Conservation (phyloP, 2,113 vertebrate genomes). For the Erythrolamprus reginae region DNA sequence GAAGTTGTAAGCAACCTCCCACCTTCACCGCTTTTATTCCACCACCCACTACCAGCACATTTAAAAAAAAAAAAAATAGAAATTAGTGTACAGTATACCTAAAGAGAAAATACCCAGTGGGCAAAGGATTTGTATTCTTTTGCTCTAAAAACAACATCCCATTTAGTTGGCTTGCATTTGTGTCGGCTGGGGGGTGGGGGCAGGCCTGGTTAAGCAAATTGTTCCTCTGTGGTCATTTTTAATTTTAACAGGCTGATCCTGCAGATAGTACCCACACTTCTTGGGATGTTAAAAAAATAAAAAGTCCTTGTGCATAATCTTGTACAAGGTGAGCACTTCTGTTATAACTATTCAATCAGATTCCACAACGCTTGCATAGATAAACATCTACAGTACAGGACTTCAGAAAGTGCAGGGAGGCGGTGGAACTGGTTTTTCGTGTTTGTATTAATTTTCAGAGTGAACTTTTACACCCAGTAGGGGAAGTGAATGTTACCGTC, state of each 20-base stretch:
- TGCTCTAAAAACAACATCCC: background rate
- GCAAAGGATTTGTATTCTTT: background rate
- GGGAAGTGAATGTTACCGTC: background rate
- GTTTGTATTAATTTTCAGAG: background rate
- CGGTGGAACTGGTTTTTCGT: background rate
- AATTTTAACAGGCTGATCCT: background rate
- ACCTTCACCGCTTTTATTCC: background rate
- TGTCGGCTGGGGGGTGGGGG: background rate
- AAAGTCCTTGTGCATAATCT: background rate
- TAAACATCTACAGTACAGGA: constrained; percentile 14
- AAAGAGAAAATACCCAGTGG: background rate
- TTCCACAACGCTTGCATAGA: background rate
- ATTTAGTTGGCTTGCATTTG: background rate
- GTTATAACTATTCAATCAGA: background rate
- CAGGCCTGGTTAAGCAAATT: background rate
- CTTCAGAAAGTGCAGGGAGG: background rate
- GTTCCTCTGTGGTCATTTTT: background rate
- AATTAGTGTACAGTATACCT: too few relatives aligned
- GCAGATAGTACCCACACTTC: background rate
- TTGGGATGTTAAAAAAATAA: background rate
- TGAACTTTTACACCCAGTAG: background rate
- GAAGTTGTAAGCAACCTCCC: background rate
- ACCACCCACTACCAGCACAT: background rate
- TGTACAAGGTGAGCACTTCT: background rate
- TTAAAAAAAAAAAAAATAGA: too few relatives aligned